These are phyloP conservation scores for Dicentrarchus labrax DNA, from an alignment of 2,113 vertebrate genomes.

Conservation along the genomic window DNA sequence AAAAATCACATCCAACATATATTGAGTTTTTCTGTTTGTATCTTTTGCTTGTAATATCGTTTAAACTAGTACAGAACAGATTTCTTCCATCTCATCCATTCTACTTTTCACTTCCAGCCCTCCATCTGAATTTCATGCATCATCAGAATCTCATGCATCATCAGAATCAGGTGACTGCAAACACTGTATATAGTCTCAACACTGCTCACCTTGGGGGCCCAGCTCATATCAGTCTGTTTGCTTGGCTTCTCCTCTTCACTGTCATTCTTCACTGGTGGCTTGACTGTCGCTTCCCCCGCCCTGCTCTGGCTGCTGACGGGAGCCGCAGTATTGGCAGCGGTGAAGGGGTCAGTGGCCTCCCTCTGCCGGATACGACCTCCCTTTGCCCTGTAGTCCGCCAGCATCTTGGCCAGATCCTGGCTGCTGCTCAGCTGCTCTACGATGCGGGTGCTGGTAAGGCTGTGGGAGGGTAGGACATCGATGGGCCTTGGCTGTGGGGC, in stretches of 20 bases:
- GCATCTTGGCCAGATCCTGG: slow-evolving; percentile 90
- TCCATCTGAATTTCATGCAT: too few relatives aligned
- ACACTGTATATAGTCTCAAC: not conserved
- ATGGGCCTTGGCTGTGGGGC: slow-evolving; percentile 79
- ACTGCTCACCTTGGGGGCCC: slow-evolving; percentile 90
- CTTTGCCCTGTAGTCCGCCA: slow-evolving; percentile 95
- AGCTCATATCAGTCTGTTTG: slow-evolving; percentile 85
- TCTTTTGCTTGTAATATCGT: too few relatives aligned
- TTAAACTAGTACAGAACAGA: too few relatives aligned
- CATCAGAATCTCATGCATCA: too few relatives aligned
- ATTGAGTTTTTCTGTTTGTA: too few relatives aligned
- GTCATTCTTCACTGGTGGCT: slow-evolving; percentile 84
- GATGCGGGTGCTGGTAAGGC: slow-evolving; percentile 90
- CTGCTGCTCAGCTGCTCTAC: slow-evolving; percentile 89
- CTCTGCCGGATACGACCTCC: slow-evolving; percentile 93
- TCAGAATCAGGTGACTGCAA: too few relatives aligned
- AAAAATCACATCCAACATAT: too few relatives aligned
- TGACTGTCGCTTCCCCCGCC: slow-evolving; percentile 65
- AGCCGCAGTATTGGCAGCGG: not conserved
- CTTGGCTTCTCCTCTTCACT: slow-evolving; percentile 89
- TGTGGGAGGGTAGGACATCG: slow-evolving; percentile 90
- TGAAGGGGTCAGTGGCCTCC: slow-evolving; percentile 88
- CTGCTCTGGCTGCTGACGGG: slow-evolving; percentile 57
- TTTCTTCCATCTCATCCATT: too few relatives aligned
- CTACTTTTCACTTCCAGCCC: too few relatives aligned